A percentile compares a stretch with the other conserved stretches of the same genome.
Conservation (phyloP, 2,113 vertebrate species). For the Procavia capensis region DNA sequence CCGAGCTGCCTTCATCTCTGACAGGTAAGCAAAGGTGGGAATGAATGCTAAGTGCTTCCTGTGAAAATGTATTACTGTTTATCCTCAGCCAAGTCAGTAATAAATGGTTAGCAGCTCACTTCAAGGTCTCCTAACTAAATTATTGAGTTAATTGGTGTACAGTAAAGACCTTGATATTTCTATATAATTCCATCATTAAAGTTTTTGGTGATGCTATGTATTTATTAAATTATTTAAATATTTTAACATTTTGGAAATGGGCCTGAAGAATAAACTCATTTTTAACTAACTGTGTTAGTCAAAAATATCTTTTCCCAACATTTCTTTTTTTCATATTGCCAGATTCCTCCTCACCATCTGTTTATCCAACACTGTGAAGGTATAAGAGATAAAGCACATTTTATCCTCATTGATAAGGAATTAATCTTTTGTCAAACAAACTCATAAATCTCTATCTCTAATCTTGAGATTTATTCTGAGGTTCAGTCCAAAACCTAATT, state of each 20-base stretch:
- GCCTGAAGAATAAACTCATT: background rate
- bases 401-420: background rate
- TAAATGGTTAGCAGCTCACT: background rate
- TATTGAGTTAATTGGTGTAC: slow-evolving; percentile 1
- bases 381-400: background rate
- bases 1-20: background rate
- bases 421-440: background rate
- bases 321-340: background rate
- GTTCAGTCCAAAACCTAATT: background rate
- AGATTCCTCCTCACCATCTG: background rate
- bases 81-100: background rate
- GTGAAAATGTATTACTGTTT: background rate
- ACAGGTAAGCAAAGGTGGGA: background rate
- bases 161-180: background rate
- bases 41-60: background rate
- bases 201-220: background rate
- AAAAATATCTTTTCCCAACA: background rate
- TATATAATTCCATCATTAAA: background rate
- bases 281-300: background rate
- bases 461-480: background rate
- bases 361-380: background rate
- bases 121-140: background rate
- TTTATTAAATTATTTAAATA: slow-evolving; percentile 27
- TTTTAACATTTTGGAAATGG: slow-evolving; percentile 8
- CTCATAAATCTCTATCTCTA: background rate